phyloP scores from a whole-genome alignment of 2,888 invertebrate genomes.

The Mycogona germanica region DNA sequence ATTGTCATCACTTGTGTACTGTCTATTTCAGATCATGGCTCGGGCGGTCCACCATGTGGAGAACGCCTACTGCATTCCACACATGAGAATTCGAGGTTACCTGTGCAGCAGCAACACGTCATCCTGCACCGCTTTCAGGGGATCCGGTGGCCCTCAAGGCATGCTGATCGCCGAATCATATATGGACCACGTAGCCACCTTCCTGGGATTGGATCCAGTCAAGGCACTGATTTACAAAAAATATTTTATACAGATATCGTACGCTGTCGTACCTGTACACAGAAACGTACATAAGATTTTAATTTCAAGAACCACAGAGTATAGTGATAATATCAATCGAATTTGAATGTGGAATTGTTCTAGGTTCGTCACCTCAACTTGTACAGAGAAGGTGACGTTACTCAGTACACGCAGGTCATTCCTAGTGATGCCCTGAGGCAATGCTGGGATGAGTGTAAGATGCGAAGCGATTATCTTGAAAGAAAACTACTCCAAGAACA shows the following conservation, averaged over 20 bases:
- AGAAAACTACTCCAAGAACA: conserved; percentile 46
- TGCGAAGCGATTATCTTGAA: conserved; percentile 49
- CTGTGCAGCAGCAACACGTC: conserved; percentile 76
- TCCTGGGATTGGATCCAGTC: conserved; percentile 48
- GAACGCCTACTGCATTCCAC: conserved; percentile 67
- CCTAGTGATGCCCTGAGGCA: conserved; percentile 53
- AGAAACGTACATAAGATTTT: no score
- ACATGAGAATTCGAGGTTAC: conserved; percentile 50
- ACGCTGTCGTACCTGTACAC: no score
- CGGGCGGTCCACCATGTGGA: conserved; percentile 45
- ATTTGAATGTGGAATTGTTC: no score
- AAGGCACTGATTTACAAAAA: no score
- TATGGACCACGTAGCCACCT: conserved; percentile 60
- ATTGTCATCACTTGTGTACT: no score
- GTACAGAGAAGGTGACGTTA: conserved; percentile 60
- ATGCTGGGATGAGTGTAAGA: conserved; percentile 68
- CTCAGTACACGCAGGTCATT: conserved; percentile 63
- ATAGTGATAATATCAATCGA: no score
- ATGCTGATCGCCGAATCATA: conserved; percentile 77
- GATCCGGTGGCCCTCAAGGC: conserved; percentile 83
- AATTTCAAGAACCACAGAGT: no score
- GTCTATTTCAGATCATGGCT: conserved; percentile 34
- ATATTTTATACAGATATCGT: no score
- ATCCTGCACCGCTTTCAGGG: conserved; percentile 86
- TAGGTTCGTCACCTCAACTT: conserved; percentile 55